Conservation (phyloP, 2,113 vertebrate species). For the Eolophus roseicapilla region DNA sequence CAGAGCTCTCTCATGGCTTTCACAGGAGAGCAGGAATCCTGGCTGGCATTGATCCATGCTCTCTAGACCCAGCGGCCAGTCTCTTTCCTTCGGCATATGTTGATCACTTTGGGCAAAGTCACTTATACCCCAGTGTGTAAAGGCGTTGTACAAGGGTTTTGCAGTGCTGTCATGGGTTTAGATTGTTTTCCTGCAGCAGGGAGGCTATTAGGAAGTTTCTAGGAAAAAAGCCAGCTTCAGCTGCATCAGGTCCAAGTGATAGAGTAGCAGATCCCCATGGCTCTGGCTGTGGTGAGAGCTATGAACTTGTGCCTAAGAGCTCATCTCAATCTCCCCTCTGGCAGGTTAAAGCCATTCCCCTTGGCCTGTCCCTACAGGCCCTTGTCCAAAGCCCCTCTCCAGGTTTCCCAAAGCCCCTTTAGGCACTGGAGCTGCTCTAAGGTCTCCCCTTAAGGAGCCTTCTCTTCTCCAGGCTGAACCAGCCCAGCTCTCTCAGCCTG, state of each 20-base stretch:
- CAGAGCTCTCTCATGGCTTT: not conserved
- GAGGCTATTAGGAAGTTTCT: not conserved
- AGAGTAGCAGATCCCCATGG: not conserved
- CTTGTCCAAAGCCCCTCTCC: too few relatives aligned
- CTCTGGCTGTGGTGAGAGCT: not conserved
- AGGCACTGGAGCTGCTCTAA: too few relatives aligned
- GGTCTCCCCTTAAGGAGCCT: not conserved
- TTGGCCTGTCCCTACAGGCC: not conserved
- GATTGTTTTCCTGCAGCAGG: not conserved
- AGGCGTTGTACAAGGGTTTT: not conserved
- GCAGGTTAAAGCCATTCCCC: not conserved
- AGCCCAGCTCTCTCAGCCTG: not conserved
- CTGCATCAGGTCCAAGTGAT: not conserved
- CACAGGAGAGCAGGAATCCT: not conserved
- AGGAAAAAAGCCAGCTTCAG: not conserved
- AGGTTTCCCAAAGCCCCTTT: too few relatives aligned
- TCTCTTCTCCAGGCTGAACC: not conserved
- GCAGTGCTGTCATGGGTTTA: not conserved
- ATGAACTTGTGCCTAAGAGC: not conserved
- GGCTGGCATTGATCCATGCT: not conserved
- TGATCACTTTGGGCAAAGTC: not conserved
- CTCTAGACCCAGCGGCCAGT: not conserved
- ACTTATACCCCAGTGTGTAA: not conserved
- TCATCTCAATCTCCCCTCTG: not conserved
- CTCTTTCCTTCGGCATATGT: not conserved